Evolutionary conservation across 2,888 invertebrate genomes (phyloP), one percentile per base, ranked within the genome.

Genomic region (Ganaspis brasiliensis): DNA sequence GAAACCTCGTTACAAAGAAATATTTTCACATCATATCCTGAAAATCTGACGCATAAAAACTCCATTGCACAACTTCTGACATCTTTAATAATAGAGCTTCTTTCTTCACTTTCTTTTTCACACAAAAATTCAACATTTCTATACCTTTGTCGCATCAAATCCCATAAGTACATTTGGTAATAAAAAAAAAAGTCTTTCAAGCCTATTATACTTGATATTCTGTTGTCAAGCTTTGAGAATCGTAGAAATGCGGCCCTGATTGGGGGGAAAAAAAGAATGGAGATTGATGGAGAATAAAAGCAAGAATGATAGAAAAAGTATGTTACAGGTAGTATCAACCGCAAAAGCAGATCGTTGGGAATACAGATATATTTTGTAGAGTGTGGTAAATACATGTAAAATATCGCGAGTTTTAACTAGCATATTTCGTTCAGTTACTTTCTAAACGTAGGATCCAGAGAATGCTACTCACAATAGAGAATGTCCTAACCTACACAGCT

Each of bases 391-490:
- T 37, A 45, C 49, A 35, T 72, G 72, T 70, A 74, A 77, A 72
- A 59, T 74, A 70, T 74, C 73, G 71, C 75, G 72, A 75, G 79
- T 35, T n/a, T 59, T 76, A 82, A 81, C 77, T 76, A 81, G 77
- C 74, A 56, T 56, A 72, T 72, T 71, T 74, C 78, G 77, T 74
- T 79, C 77, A 75, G 85, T 87, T 87, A 87, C 87, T 87, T 87
- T 87, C 87, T 87, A 87, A 87, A 87, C 84, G 86, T 83, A 83
- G 84, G 85, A 84, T 85, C 88, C 81, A 86, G 84, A 88, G 87
- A 89, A 87, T 87, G 84, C 84, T 84, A 84, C 84, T 88, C 87
- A 87, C 88, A 87, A 88, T 87, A 83, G 85, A 82, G 85, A 87
- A 86, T 81, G 86, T 83, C 83, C 84, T 87, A 84, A 85, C 84